Evolutionary conservation across 2,888 invertebrate genomes (phyloP), one percentile per base, ranked within the genome.

Genomic region (Hydriomena furcata): DNA sequence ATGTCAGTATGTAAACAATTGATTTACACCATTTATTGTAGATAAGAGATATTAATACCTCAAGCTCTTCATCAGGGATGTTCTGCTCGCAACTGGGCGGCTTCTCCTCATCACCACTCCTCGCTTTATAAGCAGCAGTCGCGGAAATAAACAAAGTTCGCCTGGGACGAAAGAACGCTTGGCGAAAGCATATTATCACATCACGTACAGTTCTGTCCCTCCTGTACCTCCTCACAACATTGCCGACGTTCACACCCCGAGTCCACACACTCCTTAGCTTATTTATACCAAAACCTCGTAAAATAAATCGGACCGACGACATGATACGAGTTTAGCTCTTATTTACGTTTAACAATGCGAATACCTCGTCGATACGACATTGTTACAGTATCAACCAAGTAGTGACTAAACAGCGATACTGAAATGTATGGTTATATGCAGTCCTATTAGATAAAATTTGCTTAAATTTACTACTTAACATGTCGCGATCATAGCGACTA

Each of bases 191-290:
- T 53, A 80, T 73, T 50, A 88, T 70, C 51, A 87, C 79, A 61
- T 84, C 85, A 7, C 82, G 68, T n/a, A 89, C 79, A 43, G 73
- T 67, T 13, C 79, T 73, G 11, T 89, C 89, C 31, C 72, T 73
- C 43, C 78, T 77, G 58, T 79, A 85, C 54, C 79, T 75, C 53
- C 65, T 82, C 7, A 85, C 77, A 59, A 87, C 79, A 28, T 75
- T 76, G 61, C 65, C 76, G 28, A 85, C 64, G 52, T 80, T 61
- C 52, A 71, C 71, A 68, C 71, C 77, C 7, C 84, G 73, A 32
- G 76, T 74, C 85, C 86, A 90, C 42, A 65, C 70, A 65, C 72
- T 82, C 81, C 82, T 84, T 27, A 87, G 52, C 53, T 74, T 80
- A 60, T 62, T 65, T 41, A 82, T 67, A 62, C 66, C 63, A n/a